Base-by-base conservation (phyloP, 2,797 vertebrate species). In the Myiothlypis coronata region DNA sequence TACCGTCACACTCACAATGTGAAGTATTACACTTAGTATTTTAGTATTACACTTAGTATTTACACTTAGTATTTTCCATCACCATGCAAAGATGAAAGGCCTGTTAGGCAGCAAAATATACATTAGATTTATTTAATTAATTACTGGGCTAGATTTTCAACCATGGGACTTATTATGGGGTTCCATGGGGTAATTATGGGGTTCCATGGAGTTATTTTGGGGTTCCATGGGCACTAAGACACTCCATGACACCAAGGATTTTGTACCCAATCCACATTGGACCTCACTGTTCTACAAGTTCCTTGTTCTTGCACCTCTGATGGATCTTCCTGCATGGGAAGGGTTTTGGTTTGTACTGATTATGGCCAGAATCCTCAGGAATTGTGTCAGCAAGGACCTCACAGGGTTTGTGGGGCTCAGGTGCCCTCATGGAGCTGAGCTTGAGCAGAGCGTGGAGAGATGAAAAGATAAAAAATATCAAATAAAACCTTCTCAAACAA, bases 1-100 rank as follows among this genome's bases (percentile, higher is more conserved):
- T 70, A 27, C 43, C 53, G 26, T 56, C 35, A 13, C 8, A 14
- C 8, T 56, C 22, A 9, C 4, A 12, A 28, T n/a, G 12, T 34
- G 57, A 43, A 68, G 46, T 35, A 35, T 35, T 35, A 35, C 35
- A 35, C 35, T 35, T 35, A 35, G 35, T 35, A 35, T 35, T 35
- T 35, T 35, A 35, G 35, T 35, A 35, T 35, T 35, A 35, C 35
- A 9, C 35, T 35, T 35, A 35, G 35, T 35, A 35, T 35, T 47
- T 49, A 0, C 17, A 23, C 11, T 72, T 1, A 0, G 0, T 34
- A 16, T 87, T 69, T 90, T 37, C 52, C 39, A 55, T 32, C 23
- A 9, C 43, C 20, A 4, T 16, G 20, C 55, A 32, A 50, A 46
- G 46, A 30, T 24, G 41, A 39, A 79, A 69, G 57, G 24, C 47